A percentile compares a stretch with the other conserved stretches of the same genome.
Evolutionary conservation across 2,113 vertebrate genomes (phyloP).

Genomic region (Psephotus haematonotus): DNA sequence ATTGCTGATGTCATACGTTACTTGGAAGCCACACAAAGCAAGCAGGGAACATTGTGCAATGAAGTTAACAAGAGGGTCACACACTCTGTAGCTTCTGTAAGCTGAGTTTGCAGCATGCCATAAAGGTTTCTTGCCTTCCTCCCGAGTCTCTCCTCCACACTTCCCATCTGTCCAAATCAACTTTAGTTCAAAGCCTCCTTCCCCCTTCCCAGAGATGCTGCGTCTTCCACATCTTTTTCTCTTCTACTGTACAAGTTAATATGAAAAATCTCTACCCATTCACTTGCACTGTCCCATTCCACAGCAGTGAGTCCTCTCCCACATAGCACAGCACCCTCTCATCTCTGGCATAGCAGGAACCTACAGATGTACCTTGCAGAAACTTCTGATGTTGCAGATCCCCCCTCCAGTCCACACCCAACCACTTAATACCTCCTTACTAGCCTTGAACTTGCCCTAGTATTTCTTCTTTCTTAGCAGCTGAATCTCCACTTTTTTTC

Average conservation of each 20-base stretch:
- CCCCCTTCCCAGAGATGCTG: not conserved
- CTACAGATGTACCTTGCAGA: not conserved
- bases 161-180: not conserved
- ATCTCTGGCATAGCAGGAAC: not conserved
- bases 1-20: constrained; percentile 45
- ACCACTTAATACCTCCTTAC: not conserved
- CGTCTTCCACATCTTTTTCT: not conserved
- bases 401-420: not conserved
- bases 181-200: not conserved
- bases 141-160: not conserved
- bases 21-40: constrained; percentile 55
- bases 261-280: not conserved
- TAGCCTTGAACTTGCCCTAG: not conserved
- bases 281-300: not conserved
- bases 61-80: constrained; percentile 47
- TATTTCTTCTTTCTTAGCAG: not conserved
- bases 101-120: not conserved
- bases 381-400: not conserved
- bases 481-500: not conserved
- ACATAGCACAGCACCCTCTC: not conserved
- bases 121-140: not conserved
- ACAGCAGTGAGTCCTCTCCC: not conserved
- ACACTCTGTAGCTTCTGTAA: constrained; percentile 55
- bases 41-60: constrained; percentile 58
- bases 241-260: not conserved